Percentiles rank a stretch among this genome's conserved stretches.
These are phyloP conservation scores for Coelogynopora nodosa DNA, from an alignment of 2,888 invertebrate genomes.

Conservation along the genomic window DNA sequence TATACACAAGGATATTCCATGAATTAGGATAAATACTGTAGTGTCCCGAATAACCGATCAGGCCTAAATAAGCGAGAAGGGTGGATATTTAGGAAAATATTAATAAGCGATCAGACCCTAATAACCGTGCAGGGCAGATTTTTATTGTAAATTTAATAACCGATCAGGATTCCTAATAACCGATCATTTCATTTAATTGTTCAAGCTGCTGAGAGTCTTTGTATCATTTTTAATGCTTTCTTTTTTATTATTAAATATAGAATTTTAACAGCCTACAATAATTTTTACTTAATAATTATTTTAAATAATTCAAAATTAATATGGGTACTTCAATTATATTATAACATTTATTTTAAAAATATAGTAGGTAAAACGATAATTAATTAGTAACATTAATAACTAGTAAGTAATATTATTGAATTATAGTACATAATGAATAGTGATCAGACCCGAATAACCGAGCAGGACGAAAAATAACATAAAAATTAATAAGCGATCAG, in stretches of 20 bases:
- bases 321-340: constrained; percentile 31
- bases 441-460: constrained; percentile 28
- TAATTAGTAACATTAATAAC: constrained; percentile 31
- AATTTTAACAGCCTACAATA: constrained; percentile 28
- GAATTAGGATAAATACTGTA: too few species aligned
- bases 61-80: background rate
- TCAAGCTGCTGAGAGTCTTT: constrained; percentile 28
- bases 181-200: constrained; percentile 17
- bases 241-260: constrained; percentile 28
- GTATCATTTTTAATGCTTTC: constrained; percentile 31
- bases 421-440: constrained; percentile 31
- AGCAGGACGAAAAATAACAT: constrained; percentile 28
- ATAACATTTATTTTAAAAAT: constrained; percentile 17
- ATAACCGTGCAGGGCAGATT: constrained; percentile 28
- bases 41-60: background rate
- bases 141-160: constrained; percentile 20
- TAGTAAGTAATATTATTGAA: constrained; percentile 31
- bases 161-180: background rate
- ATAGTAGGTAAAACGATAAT: constrained; percentile 9
- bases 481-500: constrained; percentile 22
- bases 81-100: background rate
- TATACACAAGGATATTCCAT: too few species aligned
- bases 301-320: constrained; percentile 31
- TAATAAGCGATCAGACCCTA: constrained; percentile 17
- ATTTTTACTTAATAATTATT: constrained; percentile 31